A percentile compares a stretch with the other conserved stretches of the same genome.
Evolutionary conservation across 2,888 invertebrate genomes (phyloP).

Genomic region (Diachrysia chrysitis): DNA sequence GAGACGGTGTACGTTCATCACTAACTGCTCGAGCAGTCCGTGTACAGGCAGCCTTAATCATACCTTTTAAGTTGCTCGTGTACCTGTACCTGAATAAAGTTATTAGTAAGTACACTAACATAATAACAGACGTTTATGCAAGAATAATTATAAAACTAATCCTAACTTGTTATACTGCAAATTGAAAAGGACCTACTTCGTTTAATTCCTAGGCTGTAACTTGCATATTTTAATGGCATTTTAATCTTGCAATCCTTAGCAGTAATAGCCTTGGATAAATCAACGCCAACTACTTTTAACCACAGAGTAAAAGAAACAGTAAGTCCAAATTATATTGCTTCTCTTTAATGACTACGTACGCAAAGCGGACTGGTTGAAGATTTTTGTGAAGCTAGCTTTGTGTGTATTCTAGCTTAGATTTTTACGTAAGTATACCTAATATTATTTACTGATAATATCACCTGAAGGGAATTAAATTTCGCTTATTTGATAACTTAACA

Average conservation of each 20-base stretch:
- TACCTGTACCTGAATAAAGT: no score
- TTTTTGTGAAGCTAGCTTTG: background rate
- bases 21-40: no score
- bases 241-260: slow-evolving; percentile 27
- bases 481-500: no score
- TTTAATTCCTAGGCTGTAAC: slow-evolving; percentile 6
- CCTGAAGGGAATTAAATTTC: no score
- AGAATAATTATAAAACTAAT: slow-evolving; percentile 27
- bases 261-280: slow-evolving; percentile 18
- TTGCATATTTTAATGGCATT: slow-evolving; percentile 29
- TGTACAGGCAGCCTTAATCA: no score
- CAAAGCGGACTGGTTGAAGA: background rate
- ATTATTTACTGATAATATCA: no score
- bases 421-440: no score
- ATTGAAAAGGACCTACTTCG: slow-evolving; percentile 30
- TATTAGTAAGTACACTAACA: slow-evolving; percentile 1
- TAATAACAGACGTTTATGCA: slow-evolving; percentile 8
- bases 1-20: no score
- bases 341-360: background rate
- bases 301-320: background rate
- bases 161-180: slow-evolving; percentile 27
- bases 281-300: background rate
- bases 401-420: no score
- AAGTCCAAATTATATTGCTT: slow-evolving; percentile 1
- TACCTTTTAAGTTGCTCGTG: no score